Evolutionary conservation across 2,888 invertebrate genomes (phyloP).

Genomic region (Pseudococcus longispinus): DNA sequence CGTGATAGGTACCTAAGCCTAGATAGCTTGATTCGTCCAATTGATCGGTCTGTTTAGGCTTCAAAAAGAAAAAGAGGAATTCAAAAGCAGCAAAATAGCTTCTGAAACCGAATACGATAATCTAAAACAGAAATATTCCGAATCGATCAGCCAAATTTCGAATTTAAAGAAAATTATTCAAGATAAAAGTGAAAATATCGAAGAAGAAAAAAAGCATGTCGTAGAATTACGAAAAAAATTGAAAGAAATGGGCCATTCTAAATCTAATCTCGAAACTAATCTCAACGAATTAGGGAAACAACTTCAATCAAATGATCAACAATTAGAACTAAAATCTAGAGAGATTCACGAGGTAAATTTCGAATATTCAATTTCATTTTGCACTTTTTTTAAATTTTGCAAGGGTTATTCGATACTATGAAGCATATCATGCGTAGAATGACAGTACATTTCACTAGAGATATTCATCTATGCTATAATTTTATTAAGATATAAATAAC

Average conservation of each 20-base stretch:
- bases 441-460: too few relatives aligned
- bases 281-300: constrained; percentile 25
- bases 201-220: constrained; percentile 47
- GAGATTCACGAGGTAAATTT: neutral
- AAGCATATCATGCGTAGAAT: too few relatives aligned
- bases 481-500: too few relatives aligned
- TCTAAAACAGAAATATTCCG: constrained; percentile 45
- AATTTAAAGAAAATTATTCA: constrained; percentile 20
- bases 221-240: constrained; percentile 49
- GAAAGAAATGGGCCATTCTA: neutral
- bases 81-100: constrained; percentile 28
- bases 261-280: constrained; percentile 3
- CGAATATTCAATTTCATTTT: too few relatives aligned
- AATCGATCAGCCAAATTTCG: neutral
- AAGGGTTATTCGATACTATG: too few relatives aligned
- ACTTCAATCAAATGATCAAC: neutral
- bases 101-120: constrained; percentile 46
- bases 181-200: constrained; percentile 40
- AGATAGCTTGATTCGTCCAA: too few relatives aligned
- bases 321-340: neutral
- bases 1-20: too few relatives aligned
- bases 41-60: constrained; percentile 7
- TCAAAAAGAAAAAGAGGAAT: constrained; percentile 51
- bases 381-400: too few relatives aligned
- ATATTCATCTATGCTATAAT: too few relatives aligned